A percentile compares a stretch with the other conserved stretches of the same genome.
Conservation (phyloP, 2,113 vertebrate genomes). For the Marcusenius ussheri region DNA sequence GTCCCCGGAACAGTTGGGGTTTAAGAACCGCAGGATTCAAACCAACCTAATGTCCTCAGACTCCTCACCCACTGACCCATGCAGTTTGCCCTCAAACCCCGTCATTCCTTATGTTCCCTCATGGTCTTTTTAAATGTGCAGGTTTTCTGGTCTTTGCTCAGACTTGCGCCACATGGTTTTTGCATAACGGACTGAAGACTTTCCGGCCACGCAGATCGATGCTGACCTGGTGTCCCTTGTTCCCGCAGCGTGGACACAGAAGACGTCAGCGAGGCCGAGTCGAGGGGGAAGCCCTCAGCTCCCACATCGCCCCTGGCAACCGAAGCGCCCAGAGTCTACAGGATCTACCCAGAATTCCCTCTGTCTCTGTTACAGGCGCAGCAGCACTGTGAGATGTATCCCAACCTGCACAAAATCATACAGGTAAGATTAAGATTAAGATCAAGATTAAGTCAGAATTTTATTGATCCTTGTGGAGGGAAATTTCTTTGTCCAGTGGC, state of each 20-base stretch:
- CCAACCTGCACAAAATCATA: conserved; percentile 76
- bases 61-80: background rate
- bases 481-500: background rate
- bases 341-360: conserved; percentile 66
- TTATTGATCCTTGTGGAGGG: background rate
- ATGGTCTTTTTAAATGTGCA: background rate
- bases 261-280: conserved; percentile 69
- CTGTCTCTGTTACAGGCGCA: conserved; percentile 69
- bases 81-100: background rate
- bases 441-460: background rate
- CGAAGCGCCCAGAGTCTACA: conserved; percentile 49
- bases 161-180: background rate
- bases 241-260: conserved; percentile 69
- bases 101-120: background rate
- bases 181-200: background rate
- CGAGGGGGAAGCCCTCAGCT: conserved; percentile 43
- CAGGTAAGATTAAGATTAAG: conserved; percentile 60
- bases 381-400: conserved; percentile 74
- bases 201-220: background rate
- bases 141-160: background rate
- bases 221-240: conserved; percentile 4
- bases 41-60: background rate
- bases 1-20: background rate
- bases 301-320: conserved; percentile 42
- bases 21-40: background rate